Conservation (phyloP, 2,888 invertebrate genomes). For the Ernsta delagoae region DNA sequence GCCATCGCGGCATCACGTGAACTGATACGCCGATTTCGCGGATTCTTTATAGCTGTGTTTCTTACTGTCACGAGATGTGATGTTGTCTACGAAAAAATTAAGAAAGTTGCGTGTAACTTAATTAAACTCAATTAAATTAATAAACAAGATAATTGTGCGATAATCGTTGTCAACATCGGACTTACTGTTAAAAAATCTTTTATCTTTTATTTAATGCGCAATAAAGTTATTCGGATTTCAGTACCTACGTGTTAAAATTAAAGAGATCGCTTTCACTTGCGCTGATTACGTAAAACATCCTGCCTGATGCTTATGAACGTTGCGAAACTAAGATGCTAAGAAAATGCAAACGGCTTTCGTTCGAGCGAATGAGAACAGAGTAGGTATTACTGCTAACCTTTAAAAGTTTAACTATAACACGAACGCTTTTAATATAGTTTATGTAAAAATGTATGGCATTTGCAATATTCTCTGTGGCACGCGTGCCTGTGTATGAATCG, state of each 20-base stretch:
- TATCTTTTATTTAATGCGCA: slow-evolving; percentile 2
- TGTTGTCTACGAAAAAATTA: no score
- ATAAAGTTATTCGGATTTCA: slow-evolving; percentile 19
- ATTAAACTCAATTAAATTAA: no score
- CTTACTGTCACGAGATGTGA: no score
- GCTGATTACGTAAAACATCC: slow-evolving; percentile 27
- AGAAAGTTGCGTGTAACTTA: no score
- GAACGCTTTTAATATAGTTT: neutral
- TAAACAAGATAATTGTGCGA: neutral
- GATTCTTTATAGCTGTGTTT: no score
- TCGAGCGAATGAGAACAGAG: slow-evolving; percentile 19
- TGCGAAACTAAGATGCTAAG: slow-evolving; percentile 29
- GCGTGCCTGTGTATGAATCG: no score
- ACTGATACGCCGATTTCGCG: no score
- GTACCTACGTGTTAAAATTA: slow-evolving; percentile 22
- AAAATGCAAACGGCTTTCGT: slow-evolving; percentile 23
- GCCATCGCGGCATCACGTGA: no score
- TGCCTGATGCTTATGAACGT: slow-evolving; percentile 27
- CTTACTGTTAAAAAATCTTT: neutral
- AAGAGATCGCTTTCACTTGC: slow-evolving; percentile 28
- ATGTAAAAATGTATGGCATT: neutral
- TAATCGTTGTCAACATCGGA: neutral
- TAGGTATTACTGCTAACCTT: slow-evolving; percentile 8
- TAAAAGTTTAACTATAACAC: neutral
- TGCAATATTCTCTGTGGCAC: neutral